phyloP scores from a whole-genome alignment of 2,113 vertebrate genomes.

The Prunella fulvescens region DNA sequence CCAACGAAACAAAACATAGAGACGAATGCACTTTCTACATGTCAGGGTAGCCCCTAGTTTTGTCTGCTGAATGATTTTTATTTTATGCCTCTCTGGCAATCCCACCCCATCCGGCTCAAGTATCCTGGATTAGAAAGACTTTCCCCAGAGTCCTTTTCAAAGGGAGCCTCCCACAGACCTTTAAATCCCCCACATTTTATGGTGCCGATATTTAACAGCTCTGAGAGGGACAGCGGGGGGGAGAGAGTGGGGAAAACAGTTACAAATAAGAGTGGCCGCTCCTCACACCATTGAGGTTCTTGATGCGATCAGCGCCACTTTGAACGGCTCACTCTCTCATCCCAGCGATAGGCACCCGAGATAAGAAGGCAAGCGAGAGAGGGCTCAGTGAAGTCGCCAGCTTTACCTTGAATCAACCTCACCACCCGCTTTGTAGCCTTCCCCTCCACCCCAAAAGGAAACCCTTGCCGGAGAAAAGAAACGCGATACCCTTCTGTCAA shows the following conservation, averaged over 20 bases:
- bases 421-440: background rate
- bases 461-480: background rate
- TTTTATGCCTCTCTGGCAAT: constrained; percentile 68
- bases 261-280: background rate
- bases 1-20: background rate
- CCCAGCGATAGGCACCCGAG: background rate
- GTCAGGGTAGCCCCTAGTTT: constrained; percentile 28
- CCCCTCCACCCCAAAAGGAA: background rate
- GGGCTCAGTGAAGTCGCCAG: background rate
- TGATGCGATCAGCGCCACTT: background rate
- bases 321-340: background rate
- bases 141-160: constrained; percentile 71
- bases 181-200: constrained; percentile 68
- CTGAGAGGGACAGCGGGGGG: background rate
- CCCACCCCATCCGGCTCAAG: constrained; percentile 70
- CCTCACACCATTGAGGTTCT: background rate
- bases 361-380: background rate
- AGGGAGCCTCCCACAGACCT: constrained; percentile 71
- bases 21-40: background rate
- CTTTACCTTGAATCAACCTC: background rate
- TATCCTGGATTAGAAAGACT: constrained; percentile 68
- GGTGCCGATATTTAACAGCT: constrained; percentile 63
- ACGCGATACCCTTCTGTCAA: background rate
- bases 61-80: constrained; percentile 44
- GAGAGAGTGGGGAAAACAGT: background rate